Base-by-base conservation (phyloP, 1,140 invertebrate species). In the Mylabris phalerata region DNA sequence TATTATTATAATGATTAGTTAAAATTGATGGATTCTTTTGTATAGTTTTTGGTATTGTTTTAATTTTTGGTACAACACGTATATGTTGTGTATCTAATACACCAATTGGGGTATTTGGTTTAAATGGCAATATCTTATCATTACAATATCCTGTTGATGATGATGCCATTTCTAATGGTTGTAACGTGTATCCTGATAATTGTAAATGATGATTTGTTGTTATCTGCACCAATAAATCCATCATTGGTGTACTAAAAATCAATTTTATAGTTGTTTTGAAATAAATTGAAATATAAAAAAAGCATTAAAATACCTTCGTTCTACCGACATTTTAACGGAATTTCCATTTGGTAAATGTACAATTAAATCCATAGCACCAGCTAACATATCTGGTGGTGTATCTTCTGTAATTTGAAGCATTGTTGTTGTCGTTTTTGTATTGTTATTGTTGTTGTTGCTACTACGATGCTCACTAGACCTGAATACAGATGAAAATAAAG, bases 71-170 rank as follows among this genome's bases (percentile, higher is more conserved):
- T 62, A 73, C 62, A 49, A 75, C 71, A 48, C 61, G 66, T 25
- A 75, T 67, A 51, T 80, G 77, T 64, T 81, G 78, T 44, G 77
- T 79, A 67, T 82, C 80, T 50, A 82, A 67, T 42, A 80, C 76
- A 65, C 85, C 88, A 49, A 92, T 86, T n/a, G 87, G 86, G 48
- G 89, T 90, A 71, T 85, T 89, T 3, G 89, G 85, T 71, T 88
- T 88, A 79, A 86, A 89, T 42, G 83, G 81, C 62, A 88, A 71
- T 62, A 82, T 72, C 61, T 82, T 81, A 51, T 83, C 82, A 56
- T 76, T 78, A 46, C 32, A 32, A 32, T 32, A 32, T 4, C 32
- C 32, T 83, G 79, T 45, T 67, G 59, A 55, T 2, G 65, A 61
- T 10, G 67, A 60, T 19, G 68, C 62, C 64, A 71, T 72, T 41